These are phyloP conservation scores for Parauchenoglanis ngamensis DNA, from an alignment of 2,797 vertebrate genomes.

Conservation along the genomic window DNA sequence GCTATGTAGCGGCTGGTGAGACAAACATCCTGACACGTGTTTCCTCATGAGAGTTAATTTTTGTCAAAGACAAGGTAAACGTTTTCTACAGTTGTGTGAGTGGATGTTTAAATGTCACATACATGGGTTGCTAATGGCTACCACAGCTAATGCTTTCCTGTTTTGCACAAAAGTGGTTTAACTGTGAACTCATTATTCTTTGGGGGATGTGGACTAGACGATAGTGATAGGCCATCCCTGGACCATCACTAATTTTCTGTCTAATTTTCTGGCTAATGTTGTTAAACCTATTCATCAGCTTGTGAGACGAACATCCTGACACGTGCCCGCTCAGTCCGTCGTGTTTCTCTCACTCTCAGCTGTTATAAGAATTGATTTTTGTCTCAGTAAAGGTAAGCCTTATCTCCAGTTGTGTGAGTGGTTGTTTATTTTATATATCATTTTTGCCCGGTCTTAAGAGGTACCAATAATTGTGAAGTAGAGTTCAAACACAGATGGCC, in stretches of 20 bases:
- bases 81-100: background rate
- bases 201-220: background rate
- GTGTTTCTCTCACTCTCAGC: background rate
- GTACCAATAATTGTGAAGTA: conserved; percentile 21
- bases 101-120: background rate
- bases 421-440: background rate
- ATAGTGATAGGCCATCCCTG: background rate
- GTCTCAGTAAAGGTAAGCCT: background rate
- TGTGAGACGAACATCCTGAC: background rate
- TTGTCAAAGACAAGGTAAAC: background rate
- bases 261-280: background rate
- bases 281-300: background rate
- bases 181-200: background rate
- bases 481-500: conserved; percentile 28
- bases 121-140: too few relatives aligned
- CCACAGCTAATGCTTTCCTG: background rate
- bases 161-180: background rate
- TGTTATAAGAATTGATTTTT: background rate
- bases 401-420: background rate
- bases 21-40: background rate
- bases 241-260: background rate
- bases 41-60: conserved; percentile 1
- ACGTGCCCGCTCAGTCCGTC: background rate
- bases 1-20: background rate
- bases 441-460: background rate